Base-by-base conservation (phyloP, 2,113 vertebrate species). In the Caracal caracal region DNA sequence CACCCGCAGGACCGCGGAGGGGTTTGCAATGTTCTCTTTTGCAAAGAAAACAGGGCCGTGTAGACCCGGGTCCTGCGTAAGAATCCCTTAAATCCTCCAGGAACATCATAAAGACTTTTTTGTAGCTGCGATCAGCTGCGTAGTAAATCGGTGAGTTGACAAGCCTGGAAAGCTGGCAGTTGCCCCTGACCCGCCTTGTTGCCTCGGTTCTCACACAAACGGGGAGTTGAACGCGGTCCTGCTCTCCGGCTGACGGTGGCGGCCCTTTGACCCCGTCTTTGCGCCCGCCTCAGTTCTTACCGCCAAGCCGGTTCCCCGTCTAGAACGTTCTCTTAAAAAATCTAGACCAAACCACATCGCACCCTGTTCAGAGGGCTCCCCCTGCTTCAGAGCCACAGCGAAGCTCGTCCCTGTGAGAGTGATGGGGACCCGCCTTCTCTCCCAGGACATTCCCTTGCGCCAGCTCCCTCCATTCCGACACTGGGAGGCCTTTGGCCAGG, bases 141-240 rank as follows among this genome's bases (percentile, higher is more conserved):
- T 12, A 5, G 12, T 2, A 49, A 16, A 43, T 26, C 20, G 28
- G 0, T 3, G 9, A 43, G 17, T 30, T 49, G 19, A 11, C 0
- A 47, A 16, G 22, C 59, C 11, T 30, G 37, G 61, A 28, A 93
- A 5, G 15, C 22, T 35, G 53, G 47, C n/a, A 6, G 33, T 63
- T 16, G 1, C 85, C 8, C 63, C 6, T 3, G 86, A 26, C 59
- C 40, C 0, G 6, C 43, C 59, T 30, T 11, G 17, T 6, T 5
- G 3, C 28, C 40, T 40, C 10, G 3, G 49, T 56, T 33, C 19
- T 33, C n/a, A 33, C 10, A 11, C 63, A 2, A 13, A 51, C 0
- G 9, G 17, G 6, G 6, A 33, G 0, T 1, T 15, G 17, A 53
- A 19, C 0, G 0, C 1, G 10, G n/a, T 12, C 3, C 12, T 33